A percentile compares a stretch with the other conserved stretches of the same genome.
Evolutionary conservation across 2,888 invertebrate genomes (phyloP).

Genomic region (Meandrusa payeni): DNA sequence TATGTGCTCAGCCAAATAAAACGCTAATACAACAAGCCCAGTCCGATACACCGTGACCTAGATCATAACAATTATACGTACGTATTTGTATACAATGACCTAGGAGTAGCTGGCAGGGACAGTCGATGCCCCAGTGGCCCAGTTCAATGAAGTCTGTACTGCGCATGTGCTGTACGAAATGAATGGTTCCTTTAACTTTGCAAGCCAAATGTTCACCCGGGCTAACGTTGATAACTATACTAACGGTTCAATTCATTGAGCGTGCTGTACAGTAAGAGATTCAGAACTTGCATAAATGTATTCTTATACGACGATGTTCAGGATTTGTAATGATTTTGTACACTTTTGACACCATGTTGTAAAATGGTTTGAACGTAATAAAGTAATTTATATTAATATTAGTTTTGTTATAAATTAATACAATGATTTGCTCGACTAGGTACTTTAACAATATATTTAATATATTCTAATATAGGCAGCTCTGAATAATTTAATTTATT

Average conservation of each 20-base stretch:
- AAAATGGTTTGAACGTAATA: no score
- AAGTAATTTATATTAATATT: no score
- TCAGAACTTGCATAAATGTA: neutral
- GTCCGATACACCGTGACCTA: constrained; percentile 43
- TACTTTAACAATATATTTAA: no score
- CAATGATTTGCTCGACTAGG: no score
- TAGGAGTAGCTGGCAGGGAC: constrained; percentile 43
- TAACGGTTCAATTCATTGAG: constrained; percentile 15
- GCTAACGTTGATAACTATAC: constrained; percentile 30
- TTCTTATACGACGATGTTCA: neutral
- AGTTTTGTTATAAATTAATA: no score
- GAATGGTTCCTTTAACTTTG: constrained; percentile 41
- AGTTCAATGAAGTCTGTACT: constrained; percentile 41
- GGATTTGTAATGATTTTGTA: neutral
- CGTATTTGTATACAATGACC: constrained; percentile 44
- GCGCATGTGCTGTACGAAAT: constrained; percentile 57
- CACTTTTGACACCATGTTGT: neutral
- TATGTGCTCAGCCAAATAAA: neutral
- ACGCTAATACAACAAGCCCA: constrained; percentile 3
- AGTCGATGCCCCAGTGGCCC: constrained; percentile 72
- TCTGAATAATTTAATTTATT: no score
- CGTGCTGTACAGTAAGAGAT: neutral
- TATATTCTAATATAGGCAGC: no score
- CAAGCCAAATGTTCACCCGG: constrained; percentile 28
- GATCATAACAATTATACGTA: constrained; percentile 43